Conservation (phyloP, 2,888 invertebrate genomes). For the Marronus borbonicus region DNA sequence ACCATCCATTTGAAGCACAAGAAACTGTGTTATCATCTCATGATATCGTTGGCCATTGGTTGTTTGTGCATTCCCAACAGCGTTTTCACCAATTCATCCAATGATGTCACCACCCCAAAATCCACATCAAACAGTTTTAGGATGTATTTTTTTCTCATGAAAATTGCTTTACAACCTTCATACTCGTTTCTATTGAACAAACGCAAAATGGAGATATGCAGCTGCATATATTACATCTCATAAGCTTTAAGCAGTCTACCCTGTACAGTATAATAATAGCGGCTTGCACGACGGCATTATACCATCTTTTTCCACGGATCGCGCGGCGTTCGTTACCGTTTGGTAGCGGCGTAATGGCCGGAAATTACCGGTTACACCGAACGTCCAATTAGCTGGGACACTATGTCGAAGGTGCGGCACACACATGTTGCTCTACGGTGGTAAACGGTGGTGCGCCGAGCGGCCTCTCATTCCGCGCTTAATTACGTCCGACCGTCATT, state of each 20-base stretch:
- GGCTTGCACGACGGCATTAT: not conserved
- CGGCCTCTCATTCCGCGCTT: conserved; percentile 43
- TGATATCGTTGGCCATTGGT: no score
- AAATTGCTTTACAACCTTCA: no score
- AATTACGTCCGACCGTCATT: conserved; percentile 49
- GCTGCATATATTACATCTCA: not conserved
- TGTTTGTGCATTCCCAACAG: no score
- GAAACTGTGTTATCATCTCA: no score
- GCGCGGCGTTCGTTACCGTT: conserved; percentile 59
- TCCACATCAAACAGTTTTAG: no score
- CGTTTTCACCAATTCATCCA: no score
- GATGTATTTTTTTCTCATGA: no score
- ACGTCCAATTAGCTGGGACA: conserved; percentile 59
- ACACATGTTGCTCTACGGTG: conserved; percentile 39
- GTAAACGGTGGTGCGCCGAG: not conserved
- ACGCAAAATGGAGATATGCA: no score
- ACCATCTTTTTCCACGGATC: not conserved
- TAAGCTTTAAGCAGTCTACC: not conserved
- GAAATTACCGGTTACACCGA: conserved; percentile 61
- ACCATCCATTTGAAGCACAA: no score
- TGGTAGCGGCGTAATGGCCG: conserved; percentile 62
- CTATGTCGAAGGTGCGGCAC: conserved; percentile 56
- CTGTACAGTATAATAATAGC: not conserved
- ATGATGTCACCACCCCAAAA: no score
- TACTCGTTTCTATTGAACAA: no score